Percentiles rank a stretch among this genome's conserved stretches.
phyloP scores from a whole-genome alignment of 2,797 vertebrate genomes.

The Sebastiscus albofasciatus region DNA sequence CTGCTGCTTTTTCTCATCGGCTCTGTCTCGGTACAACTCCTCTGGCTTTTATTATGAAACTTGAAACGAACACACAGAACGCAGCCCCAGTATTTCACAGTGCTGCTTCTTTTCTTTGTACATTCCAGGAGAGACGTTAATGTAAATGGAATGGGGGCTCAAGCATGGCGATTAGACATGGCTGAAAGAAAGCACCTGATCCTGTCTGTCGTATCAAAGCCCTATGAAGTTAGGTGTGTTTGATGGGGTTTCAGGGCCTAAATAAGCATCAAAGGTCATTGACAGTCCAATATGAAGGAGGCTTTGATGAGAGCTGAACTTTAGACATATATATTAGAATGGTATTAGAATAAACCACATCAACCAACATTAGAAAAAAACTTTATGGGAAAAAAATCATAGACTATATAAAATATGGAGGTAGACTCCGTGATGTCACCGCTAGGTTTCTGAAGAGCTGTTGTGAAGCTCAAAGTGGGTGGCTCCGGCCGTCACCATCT shows the following conservation, averaged over 20 bases:
- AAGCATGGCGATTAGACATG: neutral
- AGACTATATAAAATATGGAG: too few species aligned
- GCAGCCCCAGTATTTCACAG: neutral
- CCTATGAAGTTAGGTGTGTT: constrained; percentile 14
- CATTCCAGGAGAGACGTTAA: constrained; percentile 26
- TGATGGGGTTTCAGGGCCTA: neutral
- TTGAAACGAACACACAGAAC: neutral
- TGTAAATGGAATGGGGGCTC: constrained; percentile 26
- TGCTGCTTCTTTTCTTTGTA: constrained; percentile 8
- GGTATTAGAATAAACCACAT: neutral
- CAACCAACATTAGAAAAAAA: neutral
- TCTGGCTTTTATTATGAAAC: constrained; percentile 27
- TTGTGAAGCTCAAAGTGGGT: too few species aligned
- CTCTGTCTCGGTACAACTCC: neutral
- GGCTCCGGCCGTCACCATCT: too few species aligned
- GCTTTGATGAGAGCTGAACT: neutral
- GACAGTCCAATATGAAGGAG: neutral
- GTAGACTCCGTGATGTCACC: too few species aligned
- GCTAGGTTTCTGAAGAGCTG: too few species aligned
- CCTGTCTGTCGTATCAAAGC: neutral
- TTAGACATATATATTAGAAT: neutral
- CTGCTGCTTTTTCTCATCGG: neutral
- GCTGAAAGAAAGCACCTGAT: constrained; percentile 28
- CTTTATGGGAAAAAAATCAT: neutral
- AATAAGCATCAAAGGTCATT: neutral